phyloP scores from a whole-genome alignment of 2,888 invertebrate genomes.

The Coecobrya sp. region DNA sequence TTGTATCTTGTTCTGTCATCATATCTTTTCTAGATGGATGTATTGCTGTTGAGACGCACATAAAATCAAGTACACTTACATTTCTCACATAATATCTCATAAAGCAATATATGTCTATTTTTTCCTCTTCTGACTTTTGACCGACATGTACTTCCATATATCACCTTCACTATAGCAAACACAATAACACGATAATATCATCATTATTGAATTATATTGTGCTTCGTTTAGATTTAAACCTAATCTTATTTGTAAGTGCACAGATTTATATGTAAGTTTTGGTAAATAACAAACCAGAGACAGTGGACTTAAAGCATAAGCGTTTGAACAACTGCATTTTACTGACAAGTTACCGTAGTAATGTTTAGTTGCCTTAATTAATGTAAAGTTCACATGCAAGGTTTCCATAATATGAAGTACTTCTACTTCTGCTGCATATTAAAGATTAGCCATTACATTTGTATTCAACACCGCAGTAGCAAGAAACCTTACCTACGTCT shows the following conservation, averaged over 20 bases:
- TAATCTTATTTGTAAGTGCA: background rate
- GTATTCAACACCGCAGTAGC: background rate
- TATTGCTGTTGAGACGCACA: too few relatives aligned
- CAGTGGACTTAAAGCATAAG: background rate
- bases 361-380: slow-evolving; percentile 62
- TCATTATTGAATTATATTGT: too few relatives aligned
- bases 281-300: background rate
- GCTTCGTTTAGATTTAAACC: too few relatives aligned
- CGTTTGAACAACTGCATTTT: background rate
- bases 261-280: too few relatives aligned
- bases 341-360: too few relatives aligned
- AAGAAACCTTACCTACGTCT: background rate
- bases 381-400: slow-evolving; percentile 79
- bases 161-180: too few relatives aligned
- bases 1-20: background rate
- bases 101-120: too few relatives aligned
- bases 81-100: too few relatives aligned
- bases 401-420: slow-evolving; percentile 49
- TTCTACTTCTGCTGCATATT: background rate
- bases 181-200: too few relatives aligned
- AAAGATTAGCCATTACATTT: background rate
- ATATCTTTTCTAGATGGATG: background rate
- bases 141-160: too few relatives aligned
- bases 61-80: too few relatives aligned
- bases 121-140: too few relatives aligned